phyloP scores from a whole-genome alignment of 2,113 vertebrate genomes.

The Otolemur garnettii region DNA sequence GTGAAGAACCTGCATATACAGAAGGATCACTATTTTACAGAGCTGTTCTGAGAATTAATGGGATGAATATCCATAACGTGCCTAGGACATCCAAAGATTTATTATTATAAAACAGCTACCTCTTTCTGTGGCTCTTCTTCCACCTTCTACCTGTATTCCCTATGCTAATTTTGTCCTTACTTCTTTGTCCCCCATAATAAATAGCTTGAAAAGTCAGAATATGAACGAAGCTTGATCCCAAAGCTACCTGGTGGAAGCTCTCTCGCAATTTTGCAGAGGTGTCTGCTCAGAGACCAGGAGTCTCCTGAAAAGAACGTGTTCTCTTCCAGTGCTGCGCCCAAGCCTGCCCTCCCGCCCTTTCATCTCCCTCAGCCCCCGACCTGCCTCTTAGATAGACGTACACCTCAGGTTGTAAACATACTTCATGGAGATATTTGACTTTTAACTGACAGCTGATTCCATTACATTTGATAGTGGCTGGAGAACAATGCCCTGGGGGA shows the following conservation, averaged over 20 bases:
- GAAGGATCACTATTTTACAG: not conserved
- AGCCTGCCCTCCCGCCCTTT: not conserved
- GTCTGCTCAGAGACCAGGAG: not conserved
- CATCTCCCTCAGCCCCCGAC: too few species aligned
- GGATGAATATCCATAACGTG: not conserved
- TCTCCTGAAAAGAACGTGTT: not conserved
- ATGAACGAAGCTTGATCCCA: not conserved
- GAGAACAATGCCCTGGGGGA: not conserved
- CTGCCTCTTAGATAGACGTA: not conserved
- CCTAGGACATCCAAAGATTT: not conserved
- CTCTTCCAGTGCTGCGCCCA: not conserved
- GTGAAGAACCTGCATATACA: not conserved
- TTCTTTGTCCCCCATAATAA: conserved; percentile 9
- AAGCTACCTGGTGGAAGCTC: conserved; percentile 19
- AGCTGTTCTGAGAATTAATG: not conserved
- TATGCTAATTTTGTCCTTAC: conserved; percentile 31
- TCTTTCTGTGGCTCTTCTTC: not conserved
- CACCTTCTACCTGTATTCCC: not conserved
- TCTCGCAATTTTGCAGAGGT: conserved; percentile 4
- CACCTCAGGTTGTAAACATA: not conserved
- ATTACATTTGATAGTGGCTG: conserved; percentile 31
- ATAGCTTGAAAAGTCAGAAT: conserved; percentile 21
- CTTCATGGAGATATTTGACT: conserved; percentile 20
- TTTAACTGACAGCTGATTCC: conserved; percentile 14
- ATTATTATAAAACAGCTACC: not conserved